Evolutionary conservation across 2,113 vertebrate species (phyloP).

Genomic region (Cinclus mexicanus): DNA sequence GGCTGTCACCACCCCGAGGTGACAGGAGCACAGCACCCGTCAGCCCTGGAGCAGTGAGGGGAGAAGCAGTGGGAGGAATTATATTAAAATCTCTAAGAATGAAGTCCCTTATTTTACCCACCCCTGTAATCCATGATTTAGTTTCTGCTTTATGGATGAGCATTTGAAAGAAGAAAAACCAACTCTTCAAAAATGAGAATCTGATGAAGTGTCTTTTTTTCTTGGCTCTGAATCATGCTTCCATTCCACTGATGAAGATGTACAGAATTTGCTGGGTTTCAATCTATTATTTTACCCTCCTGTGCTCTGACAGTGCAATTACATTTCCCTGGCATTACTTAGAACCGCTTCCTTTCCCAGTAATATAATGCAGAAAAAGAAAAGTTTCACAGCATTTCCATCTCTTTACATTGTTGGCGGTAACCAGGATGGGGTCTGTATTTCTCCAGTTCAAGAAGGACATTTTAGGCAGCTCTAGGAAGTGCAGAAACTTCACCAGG

Average conservation of each 20-base stretch:
- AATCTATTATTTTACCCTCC: constrained; percentile 38
- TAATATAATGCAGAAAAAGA: constrained; percentile 1
- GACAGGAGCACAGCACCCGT: background rate
- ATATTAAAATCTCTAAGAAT: constrained; percentile 37
- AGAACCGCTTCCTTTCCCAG: background rate
- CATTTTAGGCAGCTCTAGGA: background rate
- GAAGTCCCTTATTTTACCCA: constrained; percentile 40
- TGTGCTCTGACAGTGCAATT: constrained; percentile 47
- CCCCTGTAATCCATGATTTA: constrained; percentile 47
- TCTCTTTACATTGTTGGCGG: background rate
- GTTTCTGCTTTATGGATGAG: constrained; percentile 40
- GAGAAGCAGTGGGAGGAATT: constrained; percentile 57
- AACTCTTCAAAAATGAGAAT: constrained; percentile 34
- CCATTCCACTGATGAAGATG: constrained; percentile 43
- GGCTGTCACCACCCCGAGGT: background rate
- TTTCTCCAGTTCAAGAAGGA: background rate
- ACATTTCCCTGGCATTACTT: constrained; percentile 41
- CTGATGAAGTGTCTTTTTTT: constrained; percentile 47
- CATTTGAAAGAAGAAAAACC: constrained; percentile 44
- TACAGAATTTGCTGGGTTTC: constrained; percentile 44
- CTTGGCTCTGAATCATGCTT: constrained; percentile 56
- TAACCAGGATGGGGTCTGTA: background rate
- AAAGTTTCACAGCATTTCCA: background rate
- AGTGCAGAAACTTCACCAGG: background rate
- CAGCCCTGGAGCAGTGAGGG: background rate